A percentile compares a stretch with the other conserved stretches of the same genome.
Evolutionary conservation across 2,113 vertebrate species (phyloP).

Genomic region (Dasyornis broadbenti): DNA sequence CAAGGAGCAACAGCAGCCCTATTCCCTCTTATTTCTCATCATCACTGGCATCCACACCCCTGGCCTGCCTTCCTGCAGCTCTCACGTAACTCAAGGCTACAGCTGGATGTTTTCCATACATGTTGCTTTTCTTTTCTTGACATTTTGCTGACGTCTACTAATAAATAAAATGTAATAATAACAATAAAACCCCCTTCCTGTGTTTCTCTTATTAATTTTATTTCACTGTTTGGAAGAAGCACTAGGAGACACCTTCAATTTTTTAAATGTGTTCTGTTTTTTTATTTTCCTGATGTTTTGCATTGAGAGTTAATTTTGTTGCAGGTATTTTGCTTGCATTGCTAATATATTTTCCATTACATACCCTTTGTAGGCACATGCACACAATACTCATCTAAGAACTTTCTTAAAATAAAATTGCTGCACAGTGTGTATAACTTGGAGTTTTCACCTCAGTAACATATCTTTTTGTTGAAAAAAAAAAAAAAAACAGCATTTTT

Average conservation of each 20-base stretch:
- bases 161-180: not conserved
- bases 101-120: not conserved
- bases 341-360: not conserved
- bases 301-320: not conserved
- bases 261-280: not conserved
- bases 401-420: not conserved
- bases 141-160: not conserved
- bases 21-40: not conserved
- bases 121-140: not conserved
- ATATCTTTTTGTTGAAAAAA: not conserved
- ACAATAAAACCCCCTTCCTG: not conserved
- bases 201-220: not conserved
- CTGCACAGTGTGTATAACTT: not conserved
- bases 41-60: rapidly evolving
- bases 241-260: not conserved
- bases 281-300: not conserved
- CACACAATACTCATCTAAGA: not conserved
- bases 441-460: not conserved
- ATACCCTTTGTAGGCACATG: not conserved
- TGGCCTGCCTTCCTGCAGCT: not conserved
- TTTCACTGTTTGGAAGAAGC: not conserved
- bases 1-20: not conserved
- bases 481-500: not conserved
- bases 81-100: not conserved
- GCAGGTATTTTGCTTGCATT: not conserved